These are phyloP conservation scores for Brachionus koreanus DNA, from an alignment of 1,140 invertebrate species.

Conservation along the genomic window DNA sequence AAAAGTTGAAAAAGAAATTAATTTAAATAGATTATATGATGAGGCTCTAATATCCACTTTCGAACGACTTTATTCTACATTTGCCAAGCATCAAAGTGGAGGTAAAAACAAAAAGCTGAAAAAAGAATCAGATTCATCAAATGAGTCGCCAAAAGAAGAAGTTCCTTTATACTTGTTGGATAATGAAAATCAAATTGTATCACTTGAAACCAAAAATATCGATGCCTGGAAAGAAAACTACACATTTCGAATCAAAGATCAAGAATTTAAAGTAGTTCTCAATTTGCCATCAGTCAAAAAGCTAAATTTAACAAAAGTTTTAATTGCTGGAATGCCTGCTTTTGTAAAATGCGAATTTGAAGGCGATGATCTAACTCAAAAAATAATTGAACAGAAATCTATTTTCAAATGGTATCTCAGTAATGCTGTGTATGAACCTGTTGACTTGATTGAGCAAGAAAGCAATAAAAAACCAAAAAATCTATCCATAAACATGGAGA, in stretches of 20 bases:
- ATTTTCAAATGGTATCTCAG: constrained; percentile 41
- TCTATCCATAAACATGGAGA: not conserved
- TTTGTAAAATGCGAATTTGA: constrained; percentile 4
- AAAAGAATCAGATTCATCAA: not conserved
- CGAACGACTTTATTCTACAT: not conserved
- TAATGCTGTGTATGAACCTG: not conserved
- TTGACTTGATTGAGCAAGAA: not conserved
- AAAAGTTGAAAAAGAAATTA: constrained; percentile 8
- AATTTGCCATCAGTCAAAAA: constrained; percentile 28
- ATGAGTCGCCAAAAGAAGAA: not conserved
- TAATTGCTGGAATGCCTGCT: constrained; percentile 38
- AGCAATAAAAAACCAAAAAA: constrained; percentile 18
- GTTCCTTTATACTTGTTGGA: not conserved
- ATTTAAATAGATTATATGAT: constrained; percentile 29
- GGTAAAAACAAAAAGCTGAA: constrained; percentile 24
- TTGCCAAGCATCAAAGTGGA: not conserved
- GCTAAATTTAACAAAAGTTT: not conserved
- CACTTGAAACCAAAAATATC: constrained; percentile 35
- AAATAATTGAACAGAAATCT: constrained; percentile 7
- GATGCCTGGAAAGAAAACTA: constrained; percentile 42
- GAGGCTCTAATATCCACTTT: not conserved
- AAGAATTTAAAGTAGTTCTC: constrained; percentile 33
- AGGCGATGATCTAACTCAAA: not conserved
- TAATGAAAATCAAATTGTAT: not conserved
- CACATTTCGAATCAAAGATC: constrained; percentile 1